Conservation (phyloP, 2,113 vertebrate genomes). For the Mixornis gularis region DNA sequence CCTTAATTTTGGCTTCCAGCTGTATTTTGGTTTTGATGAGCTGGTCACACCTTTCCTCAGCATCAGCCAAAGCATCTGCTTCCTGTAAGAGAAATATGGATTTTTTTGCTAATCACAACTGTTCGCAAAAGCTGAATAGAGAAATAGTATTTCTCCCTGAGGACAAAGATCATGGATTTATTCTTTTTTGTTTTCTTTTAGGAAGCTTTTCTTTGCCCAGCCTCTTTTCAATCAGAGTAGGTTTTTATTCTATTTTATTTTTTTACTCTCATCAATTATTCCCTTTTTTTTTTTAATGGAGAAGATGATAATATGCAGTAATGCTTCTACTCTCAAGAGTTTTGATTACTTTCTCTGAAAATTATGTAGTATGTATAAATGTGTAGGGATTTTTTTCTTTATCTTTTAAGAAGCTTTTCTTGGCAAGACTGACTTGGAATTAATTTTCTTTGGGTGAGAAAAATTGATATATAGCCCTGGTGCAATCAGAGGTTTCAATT, state of each 20-base stretch:
- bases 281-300: neutral
- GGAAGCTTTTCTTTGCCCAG: accelerated
- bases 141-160: accelerated
- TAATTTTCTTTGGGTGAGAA: accelerated
- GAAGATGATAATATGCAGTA: no score
- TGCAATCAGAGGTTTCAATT: accelerated
- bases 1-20: constrained; percentile 83
- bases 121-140: accelerated
- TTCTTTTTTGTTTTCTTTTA: neutral
- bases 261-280: neutral
- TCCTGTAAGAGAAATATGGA: neutral
- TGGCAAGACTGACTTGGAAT: neutral
- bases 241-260: accelerated
- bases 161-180: neutral
- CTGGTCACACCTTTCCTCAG: constrained; percentile 78
- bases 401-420: neutral
- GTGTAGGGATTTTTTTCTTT: accelerated
- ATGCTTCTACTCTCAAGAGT: no score
- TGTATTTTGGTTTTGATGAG: constrained; percentile 85
- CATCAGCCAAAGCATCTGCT: constrained; percentile 73
- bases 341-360: neutral
- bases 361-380: no score
- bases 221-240: neutral
- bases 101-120: neutral
- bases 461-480: no score